Evolutionary conservation across 2,888 invertebrate genomes (phyloP).

Genomic region (Phalangium opilio): DNA sequence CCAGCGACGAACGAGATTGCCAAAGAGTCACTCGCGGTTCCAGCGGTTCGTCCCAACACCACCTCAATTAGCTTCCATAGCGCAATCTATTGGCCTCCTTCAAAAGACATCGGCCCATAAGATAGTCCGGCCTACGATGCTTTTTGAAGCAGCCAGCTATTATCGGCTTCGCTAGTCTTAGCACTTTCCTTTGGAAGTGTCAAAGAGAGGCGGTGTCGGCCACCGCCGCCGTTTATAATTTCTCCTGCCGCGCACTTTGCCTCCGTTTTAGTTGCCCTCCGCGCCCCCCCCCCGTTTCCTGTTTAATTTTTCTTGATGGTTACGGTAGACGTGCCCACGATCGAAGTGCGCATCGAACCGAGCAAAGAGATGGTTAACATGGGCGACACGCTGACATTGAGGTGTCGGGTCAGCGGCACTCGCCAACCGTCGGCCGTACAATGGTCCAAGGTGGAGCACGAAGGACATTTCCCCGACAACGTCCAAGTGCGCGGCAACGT

Average conservation of each 20-base stretch:
- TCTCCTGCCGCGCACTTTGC: not conserved
- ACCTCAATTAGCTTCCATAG: too few relatives aligned
- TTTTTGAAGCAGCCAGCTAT: too few relatives aligned
- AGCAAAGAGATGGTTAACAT: conserved; percentile 37
- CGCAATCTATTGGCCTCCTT: too few relatives aligned
- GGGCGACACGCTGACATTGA: conserved; percentile 47
- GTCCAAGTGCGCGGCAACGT: conserved; percentile 41
- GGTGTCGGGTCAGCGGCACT: conserved; percentile 41
- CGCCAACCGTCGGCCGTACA: conserved; percentile 35
- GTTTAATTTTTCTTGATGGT: not conserved
- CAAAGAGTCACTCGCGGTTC: too few relatives aligned
- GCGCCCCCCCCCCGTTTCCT: not conserved
- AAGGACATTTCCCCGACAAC: conserved; percentile 41
- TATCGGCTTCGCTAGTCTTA: too few relatives aligned
- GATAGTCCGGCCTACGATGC: too few relatives aligned
- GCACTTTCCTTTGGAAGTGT: too few relatives aligned
- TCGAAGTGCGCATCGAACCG: conserved; percentile 30
- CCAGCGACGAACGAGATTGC: conserved; percentile 7
- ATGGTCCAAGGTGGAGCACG: conserved; percentile 38
- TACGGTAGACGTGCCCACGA: conserved; percentile 17
- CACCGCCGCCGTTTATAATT: too few relatives aligned
- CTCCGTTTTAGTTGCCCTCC: not conserved
- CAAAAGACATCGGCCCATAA: too few relatives aligned
- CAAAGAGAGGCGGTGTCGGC: too few relatives aligned
- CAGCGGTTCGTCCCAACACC: too few relatives aligned